Conservation (phyloP, 2,113 vertebrate species). For the Phaetusa simplex region DNA sequence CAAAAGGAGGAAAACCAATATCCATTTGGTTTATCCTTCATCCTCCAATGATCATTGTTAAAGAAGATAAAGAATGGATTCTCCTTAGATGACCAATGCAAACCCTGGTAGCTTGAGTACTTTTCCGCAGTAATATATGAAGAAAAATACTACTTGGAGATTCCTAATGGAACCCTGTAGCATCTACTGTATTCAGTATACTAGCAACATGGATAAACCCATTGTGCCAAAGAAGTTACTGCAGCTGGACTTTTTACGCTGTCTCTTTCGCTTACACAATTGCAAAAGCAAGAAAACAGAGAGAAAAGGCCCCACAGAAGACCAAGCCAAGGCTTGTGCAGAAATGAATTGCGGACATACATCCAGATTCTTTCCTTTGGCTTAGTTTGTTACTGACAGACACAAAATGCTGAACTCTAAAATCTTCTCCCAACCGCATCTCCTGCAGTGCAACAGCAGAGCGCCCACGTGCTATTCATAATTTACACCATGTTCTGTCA, state of each 20-base stretch:
- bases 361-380: not conserved
- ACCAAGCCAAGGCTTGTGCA: not conserved
- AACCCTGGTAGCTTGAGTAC: not conserved
- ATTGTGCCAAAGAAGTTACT: not conserved
- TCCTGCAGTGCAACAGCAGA: conserved; percentile 6
- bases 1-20: not conserved
- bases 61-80: not conserved
- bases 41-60: not conserved
- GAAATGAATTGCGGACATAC: not conserved
- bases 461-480: not conserved
- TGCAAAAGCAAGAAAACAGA: not conserved
- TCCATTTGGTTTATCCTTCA: not conserved
- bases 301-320: not conserved
- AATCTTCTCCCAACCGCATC: not conserved
- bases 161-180: not conserved
- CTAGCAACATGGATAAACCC: not conserved
- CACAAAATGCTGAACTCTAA: not conserved
- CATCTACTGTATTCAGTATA: not conserved
- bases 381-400: not conserved
- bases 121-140: not conserved
- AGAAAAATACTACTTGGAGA: not conserved
- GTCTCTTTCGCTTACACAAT: not conserved
- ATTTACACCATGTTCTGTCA: conserved; percentile 29
- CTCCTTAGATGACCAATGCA: not conserved
- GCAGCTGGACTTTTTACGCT: not conserved